These are phyloP conservation scores for Xenops minutus DNA, from an alignment of 2,797 vertebrate species.

Conservation along the genomic window DNA sequence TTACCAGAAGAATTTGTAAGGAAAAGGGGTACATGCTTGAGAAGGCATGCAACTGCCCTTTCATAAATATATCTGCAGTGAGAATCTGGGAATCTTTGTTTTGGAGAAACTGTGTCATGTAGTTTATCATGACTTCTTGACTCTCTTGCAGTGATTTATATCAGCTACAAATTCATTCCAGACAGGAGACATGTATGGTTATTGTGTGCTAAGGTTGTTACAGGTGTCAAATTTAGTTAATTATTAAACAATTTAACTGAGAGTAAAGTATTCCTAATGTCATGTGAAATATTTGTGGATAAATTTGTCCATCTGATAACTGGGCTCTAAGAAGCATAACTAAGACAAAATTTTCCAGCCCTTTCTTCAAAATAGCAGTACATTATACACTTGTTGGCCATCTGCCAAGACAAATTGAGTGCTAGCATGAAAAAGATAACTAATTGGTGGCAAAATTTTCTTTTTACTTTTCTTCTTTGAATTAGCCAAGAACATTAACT, in stretches of 20 bases:
- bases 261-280: not conserved
- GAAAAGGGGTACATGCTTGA: not conserved
- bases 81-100: not conserved
- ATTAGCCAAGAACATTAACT: not conserved
- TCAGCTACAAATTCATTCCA: not conserved
- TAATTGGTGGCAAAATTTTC: not conserved
- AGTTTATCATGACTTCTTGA: not conserved
- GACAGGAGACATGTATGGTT: not conserved
- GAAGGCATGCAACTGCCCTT: not conserved
- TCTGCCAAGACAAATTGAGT: not conserved
- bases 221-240: not conserved
- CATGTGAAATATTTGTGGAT: not conserved
- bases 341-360: not conserved
- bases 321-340: not conserved
- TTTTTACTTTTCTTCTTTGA: not conserved
- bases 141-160: not conserved
- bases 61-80: not conserved
- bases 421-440: not conserved
- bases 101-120: not conserved
- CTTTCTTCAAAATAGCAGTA: not conserved
- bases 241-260: not conserved
- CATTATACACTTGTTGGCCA: not conserved
- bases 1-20: not conserved
- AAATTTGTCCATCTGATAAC: not conserved
- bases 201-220: not conserved